Conservation (phyloP, 1,140 invertebrate genomes). For the Drosophila kurseongensis region DNA sequence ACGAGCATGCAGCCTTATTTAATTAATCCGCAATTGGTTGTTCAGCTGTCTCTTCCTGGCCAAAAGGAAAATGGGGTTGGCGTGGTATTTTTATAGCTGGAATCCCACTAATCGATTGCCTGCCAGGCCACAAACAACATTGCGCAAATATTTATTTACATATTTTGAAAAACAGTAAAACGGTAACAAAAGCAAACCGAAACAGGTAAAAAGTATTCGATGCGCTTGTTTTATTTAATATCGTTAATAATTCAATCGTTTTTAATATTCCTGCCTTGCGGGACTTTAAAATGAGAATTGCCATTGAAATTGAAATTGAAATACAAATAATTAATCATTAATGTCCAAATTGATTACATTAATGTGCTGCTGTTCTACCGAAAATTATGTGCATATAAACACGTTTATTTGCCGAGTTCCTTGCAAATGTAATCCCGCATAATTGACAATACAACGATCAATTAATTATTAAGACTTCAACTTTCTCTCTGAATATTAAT, state of each 20-base stretch:
- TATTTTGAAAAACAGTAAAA: neutral
- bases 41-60: neutral
- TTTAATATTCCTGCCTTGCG: conserved; percentile 25
- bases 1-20: conserved; percentile 43
- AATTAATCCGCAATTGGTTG: conserved; percentile 57
- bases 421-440: conserved; percentile 19
- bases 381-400: neutral
- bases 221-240: conserved; percentile 59
- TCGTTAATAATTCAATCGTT: conserved; percentile 59
- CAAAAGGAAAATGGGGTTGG: neutral
- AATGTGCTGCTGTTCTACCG: conserved; percentile 21
- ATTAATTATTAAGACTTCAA: conserved; percentile 21
- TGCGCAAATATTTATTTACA: conserved; percentile 65
- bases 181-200: neutral
- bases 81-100: conserved; percentile 14
- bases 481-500: neutral
- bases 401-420: conserved; percentile 11
- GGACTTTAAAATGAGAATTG: conserved; percentile 35
- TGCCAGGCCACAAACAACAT: conserved; percentile 54
- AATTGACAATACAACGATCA: neutral
- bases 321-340: conserved; percentile 70
- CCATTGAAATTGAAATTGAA: conserved; percentile 54
- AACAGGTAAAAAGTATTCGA: conserved; percentile 14
- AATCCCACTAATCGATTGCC: conserved; percentile 32
- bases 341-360: conserved; percentile 62